phyloP scores from a whole-genome alignment of 2,797 vertebrate species.

The Coendou prehensilis region DNA sequence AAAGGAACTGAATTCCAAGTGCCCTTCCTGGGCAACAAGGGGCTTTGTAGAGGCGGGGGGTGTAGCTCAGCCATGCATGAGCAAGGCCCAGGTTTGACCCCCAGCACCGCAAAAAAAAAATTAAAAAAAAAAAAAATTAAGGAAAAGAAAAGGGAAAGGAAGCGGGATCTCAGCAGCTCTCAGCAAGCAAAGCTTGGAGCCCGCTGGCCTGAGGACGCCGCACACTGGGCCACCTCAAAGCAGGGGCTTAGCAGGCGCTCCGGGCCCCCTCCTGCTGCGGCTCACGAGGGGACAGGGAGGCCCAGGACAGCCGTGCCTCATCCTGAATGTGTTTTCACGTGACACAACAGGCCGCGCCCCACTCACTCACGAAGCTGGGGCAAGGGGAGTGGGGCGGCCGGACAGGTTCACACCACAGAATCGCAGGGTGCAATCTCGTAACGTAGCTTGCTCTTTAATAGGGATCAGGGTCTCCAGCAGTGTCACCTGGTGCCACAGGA shows the following conservation, averaged over 20 bases:
- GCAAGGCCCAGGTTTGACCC: not conserved
- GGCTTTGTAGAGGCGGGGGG: not conserved
- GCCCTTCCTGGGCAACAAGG: too few relatives aligned
- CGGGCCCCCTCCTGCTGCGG: fast-evolving
- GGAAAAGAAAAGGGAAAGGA: too few relatives aligned
- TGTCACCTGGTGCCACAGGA: not conserved
- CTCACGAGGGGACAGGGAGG: fast-evolving
- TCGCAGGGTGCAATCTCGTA: fast-evolving
- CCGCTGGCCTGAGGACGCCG: not conserved
- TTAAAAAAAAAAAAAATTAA: not conserved
- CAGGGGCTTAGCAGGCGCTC: not conserved
- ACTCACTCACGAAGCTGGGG: not conserved
- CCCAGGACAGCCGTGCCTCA: not conserved
- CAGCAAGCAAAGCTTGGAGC: not conserved
- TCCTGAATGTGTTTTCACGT: not conserved
- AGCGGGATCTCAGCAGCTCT: not conserved
- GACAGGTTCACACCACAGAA: not conserved
- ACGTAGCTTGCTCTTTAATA: conserved; percentile 16
- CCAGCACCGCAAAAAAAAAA: not conserved
- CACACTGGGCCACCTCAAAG: too few relatives aligned
- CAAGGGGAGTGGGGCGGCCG: not conserved
- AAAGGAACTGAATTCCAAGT: too few relatives aligned
- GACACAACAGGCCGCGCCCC: not conserved
- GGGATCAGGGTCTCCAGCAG: not conserved
- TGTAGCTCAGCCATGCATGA: not conserved